Base-by-base conservation (phyloP, 1,140 invertebrate genomes). In the Drosophila jambulina region DNA sequence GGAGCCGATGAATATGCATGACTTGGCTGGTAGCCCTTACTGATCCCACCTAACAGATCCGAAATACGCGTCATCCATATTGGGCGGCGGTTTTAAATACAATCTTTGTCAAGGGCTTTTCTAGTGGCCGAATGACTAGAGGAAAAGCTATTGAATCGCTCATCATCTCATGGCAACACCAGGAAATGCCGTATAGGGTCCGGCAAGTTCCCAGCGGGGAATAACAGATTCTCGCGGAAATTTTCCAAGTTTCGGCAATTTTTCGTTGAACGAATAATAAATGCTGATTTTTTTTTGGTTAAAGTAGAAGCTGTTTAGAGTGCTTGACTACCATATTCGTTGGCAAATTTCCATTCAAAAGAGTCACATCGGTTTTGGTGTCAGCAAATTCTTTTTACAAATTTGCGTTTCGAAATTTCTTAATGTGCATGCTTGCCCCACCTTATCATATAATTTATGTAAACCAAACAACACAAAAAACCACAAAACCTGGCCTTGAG, bases 1-100 rank as follows among this genome's bases (percentile, higher is more conserved):
- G 75, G 74, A 60, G 40, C 38, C 25, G 46, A 40, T 78, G 63
- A 78, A 77, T 78, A 77, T 77, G 53, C 36, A 76, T 68, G 27
- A 69, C 21, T 25, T 17, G 43, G 21, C 1, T 2, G 10, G 46
- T 76, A 38, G 72, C 74, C 74, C 74, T 59, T 49, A 25, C 21
- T 60, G 72, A 77, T 68, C 75, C 74, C 75, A 77, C 56, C 75
- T 12, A 56, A 56, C 25, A 38, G 42, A 75, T 57, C 43, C 51
- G 60, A 67, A 29, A 76, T 61, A 67, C 72, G 74, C 74, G 71
- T 65, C 40, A 75, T 23, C 72, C 53, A 65, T 57, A 58, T 75
- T 65, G 23, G 74, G 62, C 27, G 25, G 40, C 13, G 48, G 42
- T n/a, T 38, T 57, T 45, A 32, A 76, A 58, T 43, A 75, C 29